These are phyloP conservation scores for Gymnarchus niloticus DNA, from an alignment of 2,113 vertebrate genomes.

Conservation along the genomic window DNA sequence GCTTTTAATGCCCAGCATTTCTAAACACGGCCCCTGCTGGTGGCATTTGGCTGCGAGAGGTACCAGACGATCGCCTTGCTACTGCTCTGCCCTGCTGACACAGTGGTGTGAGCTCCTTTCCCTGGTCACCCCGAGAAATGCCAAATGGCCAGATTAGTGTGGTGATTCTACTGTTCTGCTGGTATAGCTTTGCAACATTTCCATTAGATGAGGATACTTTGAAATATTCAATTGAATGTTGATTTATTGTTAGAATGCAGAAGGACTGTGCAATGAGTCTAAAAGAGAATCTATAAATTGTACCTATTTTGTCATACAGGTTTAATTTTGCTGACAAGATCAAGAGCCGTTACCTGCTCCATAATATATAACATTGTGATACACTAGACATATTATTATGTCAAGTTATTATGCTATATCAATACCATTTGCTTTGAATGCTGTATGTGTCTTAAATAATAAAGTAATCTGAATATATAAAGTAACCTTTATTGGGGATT, in stretches of 20 bases:
- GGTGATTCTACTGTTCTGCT: too few species aligned
- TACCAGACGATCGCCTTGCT: too few species aligned
- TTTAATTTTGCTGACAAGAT: background rate
- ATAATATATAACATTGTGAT: background rate
- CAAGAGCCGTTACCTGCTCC: background rate
- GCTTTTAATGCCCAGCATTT: background rate
- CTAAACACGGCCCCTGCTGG: background rate
- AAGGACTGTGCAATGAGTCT: background rate
- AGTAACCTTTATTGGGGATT: too few species aligned
- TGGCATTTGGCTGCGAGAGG: background rate
- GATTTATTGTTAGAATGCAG: constrained; percentile 1
- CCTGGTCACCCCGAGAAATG: too few species aligned
- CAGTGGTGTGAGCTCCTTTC: too few species aligned
- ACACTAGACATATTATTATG: background rate
- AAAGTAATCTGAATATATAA: background rate
- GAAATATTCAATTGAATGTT: background rate
- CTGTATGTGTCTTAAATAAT: background rate
- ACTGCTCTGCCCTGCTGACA: background rate
- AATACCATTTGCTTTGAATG: background rate
- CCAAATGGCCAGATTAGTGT: too few species aligned
- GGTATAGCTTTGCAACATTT: too few species aligned
- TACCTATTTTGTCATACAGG: background rate
- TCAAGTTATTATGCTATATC: background rate
- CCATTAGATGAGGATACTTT: too few species aligned
- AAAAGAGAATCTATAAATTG: too few species aligned